Percentiles rank a stretch among this genome's conserved stretches.
Evolutionary conservation across 2,797 vertebrate genomes (phyloP).

Genomic region (Gobio occitaniae): DNA sequence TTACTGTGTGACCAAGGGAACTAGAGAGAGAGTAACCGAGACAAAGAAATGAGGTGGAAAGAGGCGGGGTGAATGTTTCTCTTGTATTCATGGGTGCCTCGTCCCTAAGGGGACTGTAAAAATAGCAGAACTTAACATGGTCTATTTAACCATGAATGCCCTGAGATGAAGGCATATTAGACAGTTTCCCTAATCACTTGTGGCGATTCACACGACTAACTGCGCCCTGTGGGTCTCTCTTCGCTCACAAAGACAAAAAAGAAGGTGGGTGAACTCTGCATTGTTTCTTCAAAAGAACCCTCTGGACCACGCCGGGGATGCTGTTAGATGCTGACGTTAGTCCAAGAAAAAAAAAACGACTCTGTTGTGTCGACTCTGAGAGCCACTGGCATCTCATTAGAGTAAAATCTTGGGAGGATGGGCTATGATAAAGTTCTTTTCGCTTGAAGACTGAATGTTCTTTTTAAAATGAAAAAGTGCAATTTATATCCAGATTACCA

Average conservation of each 20-base stretch:
- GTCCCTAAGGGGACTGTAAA: conserved; percentile 51
- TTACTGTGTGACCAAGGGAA: conserved; percentile 7
- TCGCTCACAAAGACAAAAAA: neutral
- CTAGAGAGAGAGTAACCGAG: conserved; percentile 11
- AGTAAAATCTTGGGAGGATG: neutral
- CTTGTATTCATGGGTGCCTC: conserved; percentile 47
- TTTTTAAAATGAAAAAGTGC: neutral
- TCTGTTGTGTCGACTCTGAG: neutral
- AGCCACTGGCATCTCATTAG: conserved; percentile 28
- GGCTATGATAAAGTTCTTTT: conserved; percentile 1
- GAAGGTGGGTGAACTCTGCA: neutral
- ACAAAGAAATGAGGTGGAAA: conserved; percentile 38
- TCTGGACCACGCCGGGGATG: neutral
- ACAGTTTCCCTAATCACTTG: conserved; percentile 73
- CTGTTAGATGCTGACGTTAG: conserved; percentile 7
- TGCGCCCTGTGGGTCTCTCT: conserved; percentile 33
- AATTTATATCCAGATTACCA: neutral
- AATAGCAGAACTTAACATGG: conserved; percentile 68
- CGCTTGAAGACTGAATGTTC: neutral
- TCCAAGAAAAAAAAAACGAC: conserved; percentile 12
- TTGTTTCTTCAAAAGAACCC: conserved; percentile 11
- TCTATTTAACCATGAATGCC: conserved; percentile 75
- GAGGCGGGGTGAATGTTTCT: conserved; percentile 34
- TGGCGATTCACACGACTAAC: conserved; percentile 46
- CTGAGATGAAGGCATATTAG: conserved; percentile 71